A percentile compares a stretch with the other conserved stretches of the same genome.
Conservation (phyloP, 2,113 vertebrate genomes). For the Epinephelus fuscoguttatus region DNA sequence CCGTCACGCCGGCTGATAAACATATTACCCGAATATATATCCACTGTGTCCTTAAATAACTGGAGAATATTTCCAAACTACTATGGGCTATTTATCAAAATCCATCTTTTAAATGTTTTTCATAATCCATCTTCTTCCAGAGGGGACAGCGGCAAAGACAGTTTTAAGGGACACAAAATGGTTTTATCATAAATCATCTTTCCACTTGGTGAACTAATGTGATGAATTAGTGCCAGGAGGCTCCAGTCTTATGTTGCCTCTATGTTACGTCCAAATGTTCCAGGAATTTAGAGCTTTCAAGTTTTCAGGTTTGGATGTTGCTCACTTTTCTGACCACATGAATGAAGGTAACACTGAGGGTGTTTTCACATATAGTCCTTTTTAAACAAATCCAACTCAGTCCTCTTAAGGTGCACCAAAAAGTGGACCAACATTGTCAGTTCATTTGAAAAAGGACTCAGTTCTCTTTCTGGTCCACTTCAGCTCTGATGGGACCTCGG, state of each 20-base stretch:
- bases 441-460: no score
- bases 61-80: conserved; percentile 13
- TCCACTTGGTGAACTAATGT: conserved; percentile 1
- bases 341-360: not conserved
- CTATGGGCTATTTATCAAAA: conserved; percentile 43
- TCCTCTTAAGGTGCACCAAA: no score
- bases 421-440: no score
- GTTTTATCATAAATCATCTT: conserved; percentile 27
- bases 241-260: not conserved
- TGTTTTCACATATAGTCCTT: no score
- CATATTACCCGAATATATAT: conserved; percentile 21
- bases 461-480: no score
- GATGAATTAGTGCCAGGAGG: not conserved
- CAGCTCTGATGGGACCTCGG: no score
- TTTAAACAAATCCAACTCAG: no score
- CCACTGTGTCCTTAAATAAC: conserved; percentile 34
- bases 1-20: conserved; percentile 36
- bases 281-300: not conserved
- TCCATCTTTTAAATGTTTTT: conserved; percentile 27
- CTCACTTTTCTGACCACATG: not conserved
- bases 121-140: conserved; percentile 21
- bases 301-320: not conserved
- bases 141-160: not conserved
- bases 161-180: not conserved
- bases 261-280: not conserved